Conservation (phyloP, 2,797 vertebrate genomes). For the Notolepis coatsorum region DNA sequence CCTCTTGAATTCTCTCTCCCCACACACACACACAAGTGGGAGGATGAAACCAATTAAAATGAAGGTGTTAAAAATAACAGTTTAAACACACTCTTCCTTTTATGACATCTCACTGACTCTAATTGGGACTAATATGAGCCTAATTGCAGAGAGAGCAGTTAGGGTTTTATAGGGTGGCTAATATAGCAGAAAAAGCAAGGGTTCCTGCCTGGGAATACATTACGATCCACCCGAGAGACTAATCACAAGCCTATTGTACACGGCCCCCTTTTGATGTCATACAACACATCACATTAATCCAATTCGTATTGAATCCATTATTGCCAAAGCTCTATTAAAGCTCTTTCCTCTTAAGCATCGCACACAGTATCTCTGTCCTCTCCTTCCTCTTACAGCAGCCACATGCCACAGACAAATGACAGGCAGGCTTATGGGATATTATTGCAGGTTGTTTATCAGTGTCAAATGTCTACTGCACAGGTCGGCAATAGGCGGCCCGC, state of each 20-base stretch:
- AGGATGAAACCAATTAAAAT: background rate
- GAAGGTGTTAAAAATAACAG: slow-evolving; percentile 9
- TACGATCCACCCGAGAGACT: slow-evolving; percentile 1
- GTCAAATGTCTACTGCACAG: slow-evolving; percentile 6
- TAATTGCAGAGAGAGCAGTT: slow-evolving; percentile 27
- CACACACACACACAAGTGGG: background rate
- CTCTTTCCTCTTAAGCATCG: background rate
- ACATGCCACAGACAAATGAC: slow-evolving; percentile 4
- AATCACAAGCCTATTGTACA: background rate
- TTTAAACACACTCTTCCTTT: slow-evolving; percentile 30
- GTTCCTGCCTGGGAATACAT: background rate
- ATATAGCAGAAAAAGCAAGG: background rate
- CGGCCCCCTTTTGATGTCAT: background rate
- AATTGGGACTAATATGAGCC: slow-evolving; percentile 41
- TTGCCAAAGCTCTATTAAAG: background rate
- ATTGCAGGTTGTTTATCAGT: slow-evolving; percentile 12
- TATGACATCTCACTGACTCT: slow-evolving; percentile 29
- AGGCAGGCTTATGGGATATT: background rate
- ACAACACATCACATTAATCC: background rate
- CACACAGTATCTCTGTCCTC: background rate
- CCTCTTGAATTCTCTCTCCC: slow-evolving; percentile 13
- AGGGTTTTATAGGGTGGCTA: slow-evolving; percentile 38
- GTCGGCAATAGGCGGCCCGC: too few species aligned
- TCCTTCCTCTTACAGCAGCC: background rate
- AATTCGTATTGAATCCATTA: background rate